These are phyloP conservation scores for Mormoops blainvillei DNA, from an alignment of 2,113 vertebrate genomes.

Conservation along the genomic window DNA sequence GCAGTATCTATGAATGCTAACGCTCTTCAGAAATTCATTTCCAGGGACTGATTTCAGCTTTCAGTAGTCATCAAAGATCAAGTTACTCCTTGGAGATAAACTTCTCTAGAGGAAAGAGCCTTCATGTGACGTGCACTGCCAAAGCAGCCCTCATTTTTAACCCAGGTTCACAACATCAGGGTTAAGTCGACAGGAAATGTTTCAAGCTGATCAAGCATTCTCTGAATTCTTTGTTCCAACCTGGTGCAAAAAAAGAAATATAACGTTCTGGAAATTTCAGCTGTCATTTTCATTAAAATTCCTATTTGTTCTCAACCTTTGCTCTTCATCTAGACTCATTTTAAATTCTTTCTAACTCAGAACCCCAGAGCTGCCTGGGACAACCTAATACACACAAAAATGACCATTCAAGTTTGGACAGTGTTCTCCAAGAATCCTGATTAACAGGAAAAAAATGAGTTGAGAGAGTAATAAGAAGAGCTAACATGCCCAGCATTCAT, in stretches of 20 bases:
- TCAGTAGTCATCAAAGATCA: conserved; percentile 60
- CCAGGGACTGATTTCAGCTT: conserved; percentile 58
- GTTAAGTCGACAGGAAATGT: background rate
- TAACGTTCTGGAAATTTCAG: background rate
- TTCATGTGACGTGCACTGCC: background rate
- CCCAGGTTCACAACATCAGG: background rate
- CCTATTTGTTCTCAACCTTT: background rate
- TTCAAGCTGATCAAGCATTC: background rate
- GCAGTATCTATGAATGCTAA: conserved; percentile 42
- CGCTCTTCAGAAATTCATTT: conserved; percentile 68
- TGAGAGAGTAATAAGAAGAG: background rate
- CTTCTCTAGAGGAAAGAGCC: background rate
- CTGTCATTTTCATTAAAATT: conserved; percentile 36
- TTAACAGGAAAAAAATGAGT: background rate
- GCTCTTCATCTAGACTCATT: background rate
- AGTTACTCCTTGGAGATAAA: background rate
- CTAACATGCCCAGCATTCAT: background rate
- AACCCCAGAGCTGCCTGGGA: background rate
- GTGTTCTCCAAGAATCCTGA: background rate
- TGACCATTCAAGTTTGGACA: background rate
- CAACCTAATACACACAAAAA: background rate
- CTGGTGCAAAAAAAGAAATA: background rate
- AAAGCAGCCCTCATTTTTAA: conserved; percentile 15
- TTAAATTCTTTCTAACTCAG: background rate
- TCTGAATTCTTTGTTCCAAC: background rate